Percentiles rank a stretch among this genome's conserved stretches.
Conservation (phyloP, 2,797 vertebrate genomes). For the Eupleurogrammus muticus region DNA sequence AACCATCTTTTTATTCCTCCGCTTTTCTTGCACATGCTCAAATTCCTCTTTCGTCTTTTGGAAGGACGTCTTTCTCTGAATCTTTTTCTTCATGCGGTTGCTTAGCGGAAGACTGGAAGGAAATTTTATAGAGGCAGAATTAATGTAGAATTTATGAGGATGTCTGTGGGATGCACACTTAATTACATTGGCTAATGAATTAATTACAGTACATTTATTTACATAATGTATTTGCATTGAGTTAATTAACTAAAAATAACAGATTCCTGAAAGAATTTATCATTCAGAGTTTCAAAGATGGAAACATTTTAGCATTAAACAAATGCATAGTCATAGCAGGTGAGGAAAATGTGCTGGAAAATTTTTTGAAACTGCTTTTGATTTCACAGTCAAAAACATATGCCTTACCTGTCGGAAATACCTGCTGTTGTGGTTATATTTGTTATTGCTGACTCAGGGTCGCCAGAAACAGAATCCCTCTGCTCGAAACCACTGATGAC, state of each 20-base stretch:
- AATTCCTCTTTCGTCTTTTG: conserved; percentile 94
- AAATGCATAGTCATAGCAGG: neutral
- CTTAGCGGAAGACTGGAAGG: conserved; percentile 73
- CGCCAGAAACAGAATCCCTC: conserved; percentile 27
- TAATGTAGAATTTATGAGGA: too few relatives aligned
- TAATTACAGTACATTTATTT: too few relatives aligned
- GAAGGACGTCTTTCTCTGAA: conserved; percentile 89
- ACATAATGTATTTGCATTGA: too few relatives aligned
- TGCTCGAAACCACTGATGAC: conserved; percentile 24
- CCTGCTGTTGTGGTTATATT: conserved; percentile 6
- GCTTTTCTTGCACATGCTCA: conserved; percentile 84
- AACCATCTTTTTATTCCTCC: conserved; percentile 89
- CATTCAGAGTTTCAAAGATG: too few relatives aligned
- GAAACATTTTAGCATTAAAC: neutral
- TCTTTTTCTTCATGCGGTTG: conserved; percentile 79
- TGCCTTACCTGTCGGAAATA: conserved; percentile 38
- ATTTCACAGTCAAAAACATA: neutral
- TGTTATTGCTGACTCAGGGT: conserved; percentile 16
- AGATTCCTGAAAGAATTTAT: too few relatives aligned
- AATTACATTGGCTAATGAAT: too few relatives aligned
- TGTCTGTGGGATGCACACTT: too few relatives aligned
- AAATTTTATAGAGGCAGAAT: neutral
- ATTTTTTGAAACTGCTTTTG: neutral
- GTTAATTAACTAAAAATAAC: too few relatives aligned
- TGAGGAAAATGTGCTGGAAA: neutral